Evolutionary conservation across 2,888 invertebrate species (phyloP).

Genomic region (Sinopyrophorus schimmeli): DNA sequence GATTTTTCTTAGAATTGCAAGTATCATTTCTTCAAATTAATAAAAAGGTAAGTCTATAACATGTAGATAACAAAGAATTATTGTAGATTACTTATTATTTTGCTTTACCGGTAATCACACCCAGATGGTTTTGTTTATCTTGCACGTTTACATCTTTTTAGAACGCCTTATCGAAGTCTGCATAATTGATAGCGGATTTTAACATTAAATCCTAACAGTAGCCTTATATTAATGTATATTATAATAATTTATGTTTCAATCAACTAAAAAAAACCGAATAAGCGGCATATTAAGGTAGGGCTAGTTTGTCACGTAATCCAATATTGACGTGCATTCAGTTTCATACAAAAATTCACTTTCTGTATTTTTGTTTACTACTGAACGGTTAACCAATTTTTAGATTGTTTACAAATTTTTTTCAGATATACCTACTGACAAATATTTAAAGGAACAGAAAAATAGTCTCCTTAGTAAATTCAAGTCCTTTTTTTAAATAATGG

Average conservation of each 20-base stretch:
- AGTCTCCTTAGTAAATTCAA: no score
- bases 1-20: conserved; percentile 18
- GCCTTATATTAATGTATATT: no score
- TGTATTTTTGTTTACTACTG: conserved; percentile 18
- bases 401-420: conserved; percentile 9
- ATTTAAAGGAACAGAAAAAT: not conserved
- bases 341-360: conserved; percentile 19
- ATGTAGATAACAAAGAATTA: not conserved
- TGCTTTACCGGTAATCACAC: conserved; percentile 29
- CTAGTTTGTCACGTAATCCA: conserved; percentile 30
- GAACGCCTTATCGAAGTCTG: no score
- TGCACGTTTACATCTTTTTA: no score
- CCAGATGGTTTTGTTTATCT: conserved; percentile 47
- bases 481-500: no score
- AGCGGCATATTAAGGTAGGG: conserved; percentile 20
- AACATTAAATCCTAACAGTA: no score
- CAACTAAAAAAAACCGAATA: conserved; percentile 1
- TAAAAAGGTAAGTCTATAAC: conserved; percentile 29
- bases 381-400: conserved; percentile 3
- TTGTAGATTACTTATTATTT: conserved; percentile 4
- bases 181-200: no score
- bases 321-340: conserved; percentile 33
- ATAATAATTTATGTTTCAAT: no score
- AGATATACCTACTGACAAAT: not conserved
- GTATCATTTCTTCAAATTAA: conserved; percentile 10